Base-by-base conservation (phyloP, 2,888 invertebrate species). In the Tenthredo notha region DNA sequence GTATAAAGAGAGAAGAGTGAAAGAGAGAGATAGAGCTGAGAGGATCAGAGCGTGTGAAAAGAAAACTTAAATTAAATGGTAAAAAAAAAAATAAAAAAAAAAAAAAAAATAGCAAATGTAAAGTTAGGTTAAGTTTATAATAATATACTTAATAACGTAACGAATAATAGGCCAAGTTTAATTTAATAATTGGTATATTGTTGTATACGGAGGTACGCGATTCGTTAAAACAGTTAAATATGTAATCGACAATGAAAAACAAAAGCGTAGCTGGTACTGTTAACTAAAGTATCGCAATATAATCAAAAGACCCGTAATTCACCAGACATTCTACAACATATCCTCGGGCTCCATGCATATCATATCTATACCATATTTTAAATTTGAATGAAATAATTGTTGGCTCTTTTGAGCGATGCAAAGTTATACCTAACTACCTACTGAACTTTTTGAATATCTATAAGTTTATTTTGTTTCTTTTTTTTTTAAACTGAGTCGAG, bases 1-100 rank as follows among this genome's bases (percentile, higher is more conserved):
- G 92, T 92, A 92, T 90, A 90, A 91, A 93, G 91, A 74, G 82
- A 74, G 82, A 86, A 84, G 78, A 80, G 78, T 75, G 85, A 61
- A 50, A 58, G 85, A 40, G 72, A 65, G 61, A 78, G 50, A 84
- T 7, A 84, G n/a, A 40, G 33, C 18, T 75, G 67, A 80, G 84
- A 84, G 84, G 74, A 67, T 43, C 61, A 40, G 74, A 72, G n/a
- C 50, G 67, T 61, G 78, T 85, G 40, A 67, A 77, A 75, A 77
- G 58, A 15, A 40, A 67, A 54, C 25, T 61, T 37, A n/a, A 50
- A n/a, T 29, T 61, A 78, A 85, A 65, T 65, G 40, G 25, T 54
- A 70, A 21, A 47, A 47, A 50, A n/a, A 54, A 33, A 67, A 70
- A 0, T 18, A 70, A 70, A 18, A 3, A 18, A 33, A 1, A 37